Percentiles rank a stretch among this genome's conserved stretches.
phyloP scores from a whole-genome alignment of 2,113 vertebrate species.

The Paedocypris sp. region DNA sequence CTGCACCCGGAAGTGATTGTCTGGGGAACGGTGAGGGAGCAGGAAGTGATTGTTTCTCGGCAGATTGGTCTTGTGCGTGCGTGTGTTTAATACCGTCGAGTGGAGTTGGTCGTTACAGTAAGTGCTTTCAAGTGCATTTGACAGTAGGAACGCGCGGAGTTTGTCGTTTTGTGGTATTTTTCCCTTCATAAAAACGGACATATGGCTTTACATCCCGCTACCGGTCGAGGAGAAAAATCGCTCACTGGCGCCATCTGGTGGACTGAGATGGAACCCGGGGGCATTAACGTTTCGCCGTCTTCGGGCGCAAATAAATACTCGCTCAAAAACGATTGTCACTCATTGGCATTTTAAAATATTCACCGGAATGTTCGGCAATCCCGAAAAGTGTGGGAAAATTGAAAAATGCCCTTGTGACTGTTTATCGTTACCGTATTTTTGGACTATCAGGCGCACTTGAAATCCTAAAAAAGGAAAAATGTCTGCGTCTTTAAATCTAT shows the following conservation, averaged over 20 bases:
- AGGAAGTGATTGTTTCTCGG: background rate
- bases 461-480: too few species aligned
- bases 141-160: background rate
- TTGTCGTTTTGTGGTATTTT: background rate
- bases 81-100: background rate
- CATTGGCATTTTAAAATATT: background rate
- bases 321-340: conserved; percentile 3
- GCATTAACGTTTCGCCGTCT: background rate
- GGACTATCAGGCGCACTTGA: too few species aligned
- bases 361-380: too few species aligned
- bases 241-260: conserved; percentile 1
- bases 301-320: background rate
- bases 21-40: conserved; percentile 45
- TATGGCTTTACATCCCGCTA: conserved; percentile 18
- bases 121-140: conserved; percentile 22
- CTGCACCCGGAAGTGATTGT: conserved; percentile 76
- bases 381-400: too few species aligned
- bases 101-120: background rate
- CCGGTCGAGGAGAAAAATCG: background rate
- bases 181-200: background rate
- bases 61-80: conserved; percentile 4
- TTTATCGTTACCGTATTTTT: too few species aligned
- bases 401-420: too few species aligned
- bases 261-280: background rate
- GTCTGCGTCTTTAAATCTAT: too few species aligned